Conservation (phyloP, 2,113 vertebrate genomes). For the Notechis scutatus region DNA sequence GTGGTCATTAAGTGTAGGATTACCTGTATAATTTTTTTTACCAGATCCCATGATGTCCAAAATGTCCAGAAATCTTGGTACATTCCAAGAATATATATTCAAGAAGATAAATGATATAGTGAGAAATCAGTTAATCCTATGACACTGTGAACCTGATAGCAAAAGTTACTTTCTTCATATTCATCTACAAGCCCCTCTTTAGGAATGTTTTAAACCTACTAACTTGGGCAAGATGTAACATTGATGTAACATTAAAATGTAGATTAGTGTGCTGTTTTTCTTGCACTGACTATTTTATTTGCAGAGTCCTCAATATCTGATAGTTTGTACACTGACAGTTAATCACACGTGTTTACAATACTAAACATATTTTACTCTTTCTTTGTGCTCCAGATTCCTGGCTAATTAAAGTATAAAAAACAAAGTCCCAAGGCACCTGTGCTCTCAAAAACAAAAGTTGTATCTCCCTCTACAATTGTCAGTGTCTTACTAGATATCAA, state of each 20-base stretch:
- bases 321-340: background rate
- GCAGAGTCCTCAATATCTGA: background rate
- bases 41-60: background rate
- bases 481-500: slow-evolving; percentile 3
- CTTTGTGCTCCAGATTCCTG: slow-evolving; percentile 13
- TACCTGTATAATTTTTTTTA: background rate
- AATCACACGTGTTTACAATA: too few species aligned
- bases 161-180: background rate
- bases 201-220: background rate
- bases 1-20: background rate
- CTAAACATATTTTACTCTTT: slow-evolving; percentile 28
- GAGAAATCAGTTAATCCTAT: background rate
- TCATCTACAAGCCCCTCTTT: background rate
- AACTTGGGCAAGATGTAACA: background rate
- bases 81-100: background rate
- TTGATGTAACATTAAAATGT: background rate
- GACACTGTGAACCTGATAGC: background rate
- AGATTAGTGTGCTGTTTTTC: background rate
- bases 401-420: slow-evolving; percentile 6
- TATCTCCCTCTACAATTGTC: slow-evolving; percentile 5
- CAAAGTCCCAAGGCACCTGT: background rate
- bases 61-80: background rate
- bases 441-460: background rate
- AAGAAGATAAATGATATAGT: background rate
- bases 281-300: background rate